These are phyloP conservation scores for Calyptomena viridis DNA, from an alignment of 2,113 vertebrate species.

Conservation along the genomic window DNA sequence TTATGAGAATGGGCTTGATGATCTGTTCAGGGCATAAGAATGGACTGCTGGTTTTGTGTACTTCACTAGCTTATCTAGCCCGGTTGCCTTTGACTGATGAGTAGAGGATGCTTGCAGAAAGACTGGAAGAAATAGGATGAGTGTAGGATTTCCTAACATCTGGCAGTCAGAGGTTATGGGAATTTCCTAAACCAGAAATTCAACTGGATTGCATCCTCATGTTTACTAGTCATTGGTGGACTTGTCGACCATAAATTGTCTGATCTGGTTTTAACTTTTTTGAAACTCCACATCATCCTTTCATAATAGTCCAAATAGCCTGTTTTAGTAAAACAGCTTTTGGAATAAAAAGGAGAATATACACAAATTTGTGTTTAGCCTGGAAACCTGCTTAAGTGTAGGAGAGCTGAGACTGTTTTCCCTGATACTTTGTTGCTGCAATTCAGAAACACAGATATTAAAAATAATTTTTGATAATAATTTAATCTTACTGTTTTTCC, in stretches of 20 bases:
- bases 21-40: background rate
- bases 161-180: background rate
- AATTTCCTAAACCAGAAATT: constrained; percentile 47
- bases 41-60: background rate
- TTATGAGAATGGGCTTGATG: background rate
- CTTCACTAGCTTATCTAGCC: background rate
- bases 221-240: constrained; percentile 1
- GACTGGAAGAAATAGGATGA: background rate
- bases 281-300: background rate
- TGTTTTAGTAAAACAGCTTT: constrained; percentile 15
- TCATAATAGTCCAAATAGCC: background rate
- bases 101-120: background rate
- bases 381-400: background rate
- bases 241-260: background rate
- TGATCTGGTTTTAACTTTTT: background rate
- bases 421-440: background rate
- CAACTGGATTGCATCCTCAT: constrained; percentile 34
- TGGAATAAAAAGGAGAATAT: constrained; percentile 7
- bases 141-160: constrained; percentile 14
- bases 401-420: background rate
- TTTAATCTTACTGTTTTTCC: background rate
- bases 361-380: background rate
- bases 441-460: background rate
- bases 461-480: background rate
- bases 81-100: background rate